Percentiles rank a stretch among this genome's conserved stretches.
Evolutionary conservation across 1,140 invertebrate genomes (phyloP).

Genomic region (Drosophila kurseongensis): DNA sequence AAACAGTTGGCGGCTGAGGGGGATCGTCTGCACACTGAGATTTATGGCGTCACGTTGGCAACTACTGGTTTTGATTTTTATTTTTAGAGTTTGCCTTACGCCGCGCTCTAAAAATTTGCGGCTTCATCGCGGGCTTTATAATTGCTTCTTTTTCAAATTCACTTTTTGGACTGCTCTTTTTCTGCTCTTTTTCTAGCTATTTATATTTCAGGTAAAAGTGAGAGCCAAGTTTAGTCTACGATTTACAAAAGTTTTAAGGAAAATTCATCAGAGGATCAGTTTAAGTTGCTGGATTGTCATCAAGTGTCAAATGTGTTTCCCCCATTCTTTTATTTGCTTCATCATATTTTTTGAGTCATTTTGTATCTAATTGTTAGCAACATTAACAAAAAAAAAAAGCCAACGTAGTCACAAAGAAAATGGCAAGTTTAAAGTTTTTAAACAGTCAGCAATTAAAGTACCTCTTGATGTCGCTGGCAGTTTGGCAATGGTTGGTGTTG

Average conservation of each 20-base stretch:
- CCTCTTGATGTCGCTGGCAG: conserved; percentile 42
- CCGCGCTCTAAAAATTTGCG: conserved; percentile 47
- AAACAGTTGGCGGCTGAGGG: background rate
- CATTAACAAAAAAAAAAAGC: conserved; percentile 50
- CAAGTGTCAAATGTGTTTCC: conserved; percentile 43
- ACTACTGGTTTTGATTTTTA: conserved; percentile 67
- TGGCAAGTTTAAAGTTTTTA: conserved; percentile 59
- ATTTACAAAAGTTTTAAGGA: conserved; percentile 12
- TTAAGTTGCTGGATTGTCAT: conserved; percentile 48
- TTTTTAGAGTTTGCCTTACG: conserved; percentile 48
- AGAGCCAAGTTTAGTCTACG: conserved; percentile 10
- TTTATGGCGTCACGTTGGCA: conserved; percentile 65
- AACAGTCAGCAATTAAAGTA: conserved; percentile 78
- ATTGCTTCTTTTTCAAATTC: conserved; percentile 38
- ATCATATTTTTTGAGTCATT: conserved; percentile 57
- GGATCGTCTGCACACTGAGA: conserved; percentile 34
- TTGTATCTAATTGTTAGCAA: conserved; percentile 74
- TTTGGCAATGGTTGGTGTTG: conserved; percentile 54
- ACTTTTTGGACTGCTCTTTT: conserved; percentile 28
- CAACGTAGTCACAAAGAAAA: conserved; percentile 56
- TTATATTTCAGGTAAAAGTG: conserved; percentile 34
- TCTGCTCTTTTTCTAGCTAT: conserved; percentile 12
- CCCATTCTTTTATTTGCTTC: conserved; percentile 6
- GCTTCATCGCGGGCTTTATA: conserved; percentile 36
- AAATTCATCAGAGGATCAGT: conserved; percentile 30